Evolutionary conservation across 2,888 invertebrate species (phyloP).

Genomic region (Adineta ricciae): DNA sequence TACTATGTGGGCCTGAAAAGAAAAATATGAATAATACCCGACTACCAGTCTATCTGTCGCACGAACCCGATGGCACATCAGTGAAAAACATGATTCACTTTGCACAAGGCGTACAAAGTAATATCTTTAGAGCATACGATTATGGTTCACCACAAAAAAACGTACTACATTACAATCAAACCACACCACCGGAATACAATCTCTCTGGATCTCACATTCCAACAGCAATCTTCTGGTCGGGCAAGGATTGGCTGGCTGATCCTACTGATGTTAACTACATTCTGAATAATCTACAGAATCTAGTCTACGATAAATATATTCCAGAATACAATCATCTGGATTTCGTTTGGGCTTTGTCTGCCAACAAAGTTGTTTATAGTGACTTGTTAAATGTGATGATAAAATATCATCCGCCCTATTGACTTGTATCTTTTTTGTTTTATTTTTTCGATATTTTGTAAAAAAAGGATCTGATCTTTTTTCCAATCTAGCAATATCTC

Average conservation of each 20-base stretch:
- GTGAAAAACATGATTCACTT: conserved; percentile 58
- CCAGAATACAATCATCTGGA: conserved; percentile 50
- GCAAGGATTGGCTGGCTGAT: conserved; percentile 66
- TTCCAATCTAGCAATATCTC: no score
- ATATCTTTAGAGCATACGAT: conserved; percentile 61
- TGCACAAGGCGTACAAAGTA: conserved; percentile 38
- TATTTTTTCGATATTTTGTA: neutral
- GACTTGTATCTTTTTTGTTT: neutral
- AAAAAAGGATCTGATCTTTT: neutral
- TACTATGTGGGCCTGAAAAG: conserved; percentile 64
- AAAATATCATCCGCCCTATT: neutral
- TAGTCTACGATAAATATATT: conserved; percentile 37
- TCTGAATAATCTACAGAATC: conserved; percentile 36
- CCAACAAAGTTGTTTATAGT: conserved; percentile 43
- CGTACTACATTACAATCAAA: conserved; percentile 44
- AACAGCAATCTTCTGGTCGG: conserved; percentile 59
- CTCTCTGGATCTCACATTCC: conserved; percentile 41
- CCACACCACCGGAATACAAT: conserved; percentile 45
- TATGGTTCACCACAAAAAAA: conserved; percentile 55
- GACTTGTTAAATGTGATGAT: conserved; percentile 29
- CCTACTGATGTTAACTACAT: conserved; percentile 41
- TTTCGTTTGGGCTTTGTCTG: conserved; percentile 51
- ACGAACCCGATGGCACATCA: conserved; percentile 67
- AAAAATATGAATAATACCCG: conserved; percentile 61
- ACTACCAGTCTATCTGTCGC: conserved; percentile 61